Percentiles rank a stretch among this genome's conserved stretches.
These are phyloP conservation scores for Zaprionus inermis DNA, from an alignment of 1,140 invertebrate species.

Conservation along the genomic window DNA sequence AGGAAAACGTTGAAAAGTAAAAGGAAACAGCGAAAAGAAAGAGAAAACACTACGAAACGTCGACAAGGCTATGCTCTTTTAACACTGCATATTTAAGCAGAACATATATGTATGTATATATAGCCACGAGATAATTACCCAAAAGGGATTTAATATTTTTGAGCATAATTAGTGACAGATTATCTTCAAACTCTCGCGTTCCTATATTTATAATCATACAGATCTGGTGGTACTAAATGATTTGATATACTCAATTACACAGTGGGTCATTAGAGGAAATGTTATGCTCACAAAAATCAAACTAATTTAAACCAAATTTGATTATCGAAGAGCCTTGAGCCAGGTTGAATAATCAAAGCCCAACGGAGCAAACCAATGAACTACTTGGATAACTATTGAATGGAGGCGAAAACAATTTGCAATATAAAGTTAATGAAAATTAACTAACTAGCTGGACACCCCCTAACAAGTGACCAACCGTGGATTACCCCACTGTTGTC, in stretches of 20 bases:
- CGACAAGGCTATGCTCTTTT: constrained; percentile 18
- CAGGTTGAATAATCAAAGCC: neutral
- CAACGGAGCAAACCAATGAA: neutral
- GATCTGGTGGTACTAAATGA: too few relatives aligned
- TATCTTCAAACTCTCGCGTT: neutral
- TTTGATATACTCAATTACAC: too few relatives aligned
- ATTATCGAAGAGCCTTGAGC: too few relatives aligned
- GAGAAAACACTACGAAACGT: neutral
- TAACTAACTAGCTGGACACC: neutral
- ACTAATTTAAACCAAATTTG: too few relatives aligned
- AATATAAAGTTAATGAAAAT: neutral
- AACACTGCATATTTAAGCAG: neutral
- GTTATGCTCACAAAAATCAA: too few relatives aligned
- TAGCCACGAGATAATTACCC: neutral
- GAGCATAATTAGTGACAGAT: neutral
- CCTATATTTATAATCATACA: neutral
- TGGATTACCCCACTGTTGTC: neutral
- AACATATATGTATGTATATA: neutral
- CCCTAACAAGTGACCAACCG: neutral
- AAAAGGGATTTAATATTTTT: neutral
- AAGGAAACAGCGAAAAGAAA: constrained; percentile 16
- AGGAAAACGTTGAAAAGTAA: constrained; percentile 31
- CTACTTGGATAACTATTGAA: too few relatives aligned
- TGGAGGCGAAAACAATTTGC: too few relatives aligned
- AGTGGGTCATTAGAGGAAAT: too few relatives aligned